phyloP scores from a whole-genome alignment of 92 coral and sea anemone species.

The Anthopleura xanthogrammica region DNA sequence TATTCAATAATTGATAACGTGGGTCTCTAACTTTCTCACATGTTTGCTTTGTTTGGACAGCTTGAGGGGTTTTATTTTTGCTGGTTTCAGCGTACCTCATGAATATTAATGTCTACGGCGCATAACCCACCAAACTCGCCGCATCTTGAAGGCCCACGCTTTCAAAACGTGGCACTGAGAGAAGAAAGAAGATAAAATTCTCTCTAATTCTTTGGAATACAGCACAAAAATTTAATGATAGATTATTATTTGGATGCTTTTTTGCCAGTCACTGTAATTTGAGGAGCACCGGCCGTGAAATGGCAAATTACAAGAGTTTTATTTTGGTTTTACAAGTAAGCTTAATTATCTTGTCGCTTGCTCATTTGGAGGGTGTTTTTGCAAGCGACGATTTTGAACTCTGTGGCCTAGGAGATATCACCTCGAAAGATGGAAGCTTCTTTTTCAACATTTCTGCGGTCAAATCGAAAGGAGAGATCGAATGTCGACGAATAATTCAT shows the following conservation, averaged over 20 bases:
- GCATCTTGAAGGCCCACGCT: background rate
- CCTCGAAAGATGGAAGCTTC: conserved; percentile 22
- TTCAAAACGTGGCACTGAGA: background rate
- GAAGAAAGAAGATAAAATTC: background rate
- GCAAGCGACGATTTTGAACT: conserved; percentile 29
- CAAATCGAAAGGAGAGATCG: conserved; percentile 7
- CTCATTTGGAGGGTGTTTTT: background rate
- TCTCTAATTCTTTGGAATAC: background rate
- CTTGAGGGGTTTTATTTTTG: background rate
- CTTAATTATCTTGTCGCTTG: background rate
- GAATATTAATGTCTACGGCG: background rate
- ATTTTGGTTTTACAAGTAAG: background rate
- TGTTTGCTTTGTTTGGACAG: background rate
- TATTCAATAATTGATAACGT: conserved; percentile 3
- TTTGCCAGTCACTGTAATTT: background rate
- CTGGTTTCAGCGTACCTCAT: background rate
- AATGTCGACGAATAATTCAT: conserved; percentile 42
- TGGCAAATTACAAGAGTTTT: background rate
- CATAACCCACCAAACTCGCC: background rate
- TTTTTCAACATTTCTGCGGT: conserved; percentile 32
- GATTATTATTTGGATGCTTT: background rate
- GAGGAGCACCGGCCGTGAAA: background rate
- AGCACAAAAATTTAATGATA: background rate
- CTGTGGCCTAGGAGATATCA: conserved; percentile 45
- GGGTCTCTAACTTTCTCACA: background rate